Evolutionary conservation across 2,888 invertebrate species (phyloP), one percentile per base, ranked within the genome.

Genomic region (Panopea generosa): DNA sequence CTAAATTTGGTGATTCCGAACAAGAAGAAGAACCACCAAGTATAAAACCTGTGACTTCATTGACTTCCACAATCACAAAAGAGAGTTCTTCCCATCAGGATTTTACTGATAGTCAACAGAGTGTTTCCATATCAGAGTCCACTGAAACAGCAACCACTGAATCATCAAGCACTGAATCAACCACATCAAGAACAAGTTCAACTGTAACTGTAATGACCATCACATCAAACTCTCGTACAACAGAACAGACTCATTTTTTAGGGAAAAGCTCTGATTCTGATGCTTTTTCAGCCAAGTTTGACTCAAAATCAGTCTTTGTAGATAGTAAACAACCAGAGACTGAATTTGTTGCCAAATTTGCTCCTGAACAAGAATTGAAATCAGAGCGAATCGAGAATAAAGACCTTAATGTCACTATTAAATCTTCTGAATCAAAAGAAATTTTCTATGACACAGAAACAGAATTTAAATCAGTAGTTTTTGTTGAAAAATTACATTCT

Each of bases 181-280:
- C 14, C 3, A 20, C 52, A 18, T 16, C 16, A 24, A 26, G 26
- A 22, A 24, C 14, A 14, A 52, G 14, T 52, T 52, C 52, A 52
- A 52, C 26, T 14, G 52, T 22, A 40, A 65, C 55, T 26, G 24
- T 11, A 20, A 22, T 47, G 4, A 33, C 29, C 22, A 45, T 33
- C n/a, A 55, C 55, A 20, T 40, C 55, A 55, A n/a, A 16, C 55
- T 47, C 45, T 24, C 57, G 57, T 50, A 38, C 22, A 53, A 52
- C 63, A 11, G 33, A 68, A 50, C 56, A 76, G 47, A 65, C 74
- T 71, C 74, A 70, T 82, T 82, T 82, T 82, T 82, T 82, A 79
- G 80, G 68, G 68, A 71, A 70, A 65, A 52, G 78, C 78, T 78
- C 80, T 78, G 80, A 76, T 78, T 68, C 69, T 78, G 68, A 73